A percentile compares a stretch with the other conserved stretches of the same genome.
These are phyloP conservation scores for Aleiodes testaceus DNA, from an alignment of 2,888 invertebrate genomes.

Conservation along the genomic window DNA sequence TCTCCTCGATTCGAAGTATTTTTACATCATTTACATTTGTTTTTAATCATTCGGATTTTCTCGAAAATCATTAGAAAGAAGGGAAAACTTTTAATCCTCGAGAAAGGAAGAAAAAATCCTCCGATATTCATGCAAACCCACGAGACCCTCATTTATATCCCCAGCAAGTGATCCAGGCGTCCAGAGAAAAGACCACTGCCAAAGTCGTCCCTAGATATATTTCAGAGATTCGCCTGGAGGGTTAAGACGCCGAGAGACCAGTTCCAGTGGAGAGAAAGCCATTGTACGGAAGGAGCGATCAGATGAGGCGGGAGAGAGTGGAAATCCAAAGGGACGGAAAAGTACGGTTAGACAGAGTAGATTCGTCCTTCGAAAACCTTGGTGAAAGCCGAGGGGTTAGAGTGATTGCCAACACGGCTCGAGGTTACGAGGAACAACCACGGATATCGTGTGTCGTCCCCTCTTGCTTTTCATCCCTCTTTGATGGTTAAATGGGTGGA, in stretches of 20 bases:
- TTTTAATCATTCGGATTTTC: background rate
- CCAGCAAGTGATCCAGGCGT: background rate
- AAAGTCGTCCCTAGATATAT: conserved; percentile 1
- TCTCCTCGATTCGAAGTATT: background rate
- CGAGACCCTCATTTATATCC: background rate
- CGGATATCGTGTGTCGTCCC: conserved; percentile 29
- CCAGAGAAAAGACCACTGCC: background rate
- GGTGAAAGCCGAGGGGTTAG: conserved; percentile 22
- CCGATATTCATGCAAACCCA: background rate
- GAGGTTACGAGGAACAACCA: conserved; percentile 23
- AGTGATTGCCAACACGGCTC: conserved; percentile 27
- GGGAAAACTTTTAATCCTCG: no score
- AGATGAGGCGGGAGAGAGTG: background rate
- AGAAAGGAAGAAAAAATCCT: no score
- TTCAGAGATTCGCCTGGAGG: background rate
- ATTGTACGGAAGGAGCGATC: no score
- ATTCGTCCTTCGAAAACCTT: background rate
- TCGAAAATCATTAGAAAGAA: no score
- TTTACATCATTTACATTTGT: background rate
- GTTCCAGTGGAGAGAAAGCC: background rate
- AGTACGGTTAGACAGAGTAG: background rate
- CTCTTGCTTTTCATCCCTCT: background rate
- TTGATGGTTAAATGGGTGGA: background rate
- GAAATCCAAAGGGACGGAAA: background rate
- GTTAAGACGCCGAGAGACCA: background rate